Conservation (phyloP, 2,113 vertebrate genomes). For the Sceloporus tristichus region DNA sequence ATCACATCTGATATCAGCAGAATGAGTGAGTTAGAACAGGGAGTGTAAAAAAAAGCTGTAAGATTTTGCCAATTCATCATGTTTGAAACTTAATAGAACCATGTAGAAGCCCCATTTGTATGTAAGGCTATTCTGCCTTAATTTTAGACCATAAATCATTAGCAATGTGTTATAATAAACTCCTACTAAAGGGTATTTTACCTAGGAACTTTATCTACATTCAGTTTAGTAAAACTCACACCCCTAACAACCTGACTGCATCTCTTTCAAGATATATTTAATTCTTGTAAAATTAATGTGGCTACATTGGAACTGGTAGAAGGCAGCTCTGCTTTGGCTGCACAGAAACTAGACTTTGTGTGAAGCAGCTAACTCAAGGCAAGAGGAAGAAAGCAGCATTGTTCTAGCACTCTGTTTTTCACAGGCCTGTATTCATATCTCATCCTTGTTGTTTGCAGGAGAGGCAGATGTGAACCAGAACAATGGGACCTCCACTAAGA, state of each 20-base stretch:
- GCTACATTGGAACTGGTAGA: slow-evolving; percentile 34
- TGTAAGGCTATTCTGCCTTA: not conserved
- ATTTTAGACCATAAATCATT: not conserved
- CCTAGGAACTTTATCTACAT: not conserved
- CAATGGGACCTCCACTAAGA: slow-evolving; percentile 93
- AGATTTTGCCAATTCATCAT: not conserved
- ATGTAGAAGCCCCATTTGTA: not conserved
- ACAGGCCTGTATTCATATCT: slow-evolving; percentile 89
- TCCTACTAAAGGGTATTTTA: not conserved
- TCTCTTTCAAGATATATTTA: slow-evolving; percentile 51
- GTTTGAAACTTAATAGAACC: not conserved
- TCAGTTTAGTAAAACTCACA: not conserved
- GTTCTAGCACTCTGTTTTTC: slow-evolving; percentile 80
- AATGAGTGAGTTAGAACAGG: not conserved
- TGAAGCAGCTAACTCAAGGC: slow-evolving; percentile 71
- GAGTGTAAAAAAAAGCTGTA: not conserved
- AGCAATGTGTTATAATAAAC: not conserved
- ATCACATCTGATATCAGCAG: not conserved
- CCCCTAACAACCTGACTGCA: slow-evolving; percentile 12
- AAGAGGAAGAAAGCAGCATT: slow-evolving; percentile 84
- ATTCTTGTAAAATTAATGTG: slow-evolving; percentile 29
- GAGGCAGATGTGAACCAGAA: slow-evolving; percentile 95
- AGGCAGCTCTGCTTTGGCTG: slow-evolving; percentile 39
- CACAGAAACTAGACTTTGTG: slow-evolving; percentile 66
- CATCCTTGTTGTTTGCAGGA: slow-evolving; percentile 95